A percentile compares a stretch with the other conserved stretches of the same genome.
Evolutionary conservation across 2,888 invertebrate species (phyloP).

Genomic region (Drosophila percnosoma): DNA sequence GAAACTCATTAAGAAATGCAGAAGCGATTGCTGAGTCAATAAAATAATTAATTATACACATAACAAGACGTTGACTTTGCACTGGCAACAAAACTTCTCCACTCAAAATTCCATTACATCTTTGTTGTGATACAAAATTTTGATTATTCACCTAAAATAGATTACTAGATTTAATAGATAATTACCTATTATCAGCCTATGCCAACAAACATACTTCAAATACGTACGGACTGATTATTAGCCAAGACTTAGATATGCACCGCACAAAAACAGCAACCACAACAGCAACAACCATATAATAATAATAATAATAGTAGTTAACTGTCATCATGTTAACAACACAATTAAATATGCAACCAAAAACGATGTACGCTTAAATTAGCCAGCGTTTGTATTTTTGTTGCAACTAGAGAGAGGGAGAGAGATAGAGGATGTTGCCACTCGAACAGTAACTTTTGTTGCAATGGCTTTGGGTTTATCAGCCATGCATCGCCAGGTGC

Average conservation of each 20-base stretch:
- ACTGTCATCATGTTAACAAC: constrained; percentile 43
- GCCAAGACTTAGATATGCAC: constrained; percentile 21
- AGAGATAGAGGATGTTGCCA: background rate
- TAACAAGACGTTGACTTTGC: background rate
- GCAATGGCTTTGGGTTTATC: constrained; percentile 61
- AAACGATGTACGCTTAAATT: constrained; percentile 76
- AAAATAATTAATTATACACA: background rate
- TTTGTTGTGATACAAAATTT: background rate
- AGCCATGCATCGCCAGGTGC: constrained; percentile 54
- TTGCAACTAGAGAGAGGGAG: constrained; percentile 13
- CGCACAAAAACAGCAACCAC: constrained; percentile 13
- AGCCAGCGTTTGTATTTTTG: constrained; percentile 41
- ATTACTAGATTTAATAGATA: background rate
- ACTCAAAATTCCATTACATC: background rate
- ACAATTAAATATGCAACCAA: constrained; percentile 74
- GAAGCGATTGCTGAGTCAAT: constrained; percentile 19
- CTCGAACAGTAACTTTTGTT: constrained; percentile 34
- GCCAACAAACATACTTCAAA: constrained; percentile 5
- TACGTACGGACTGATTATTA: constrained; percentile 24
- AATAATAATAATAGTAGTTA: constrained; percentile 24
- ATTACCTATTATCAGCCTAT: constrained; percentile 7
- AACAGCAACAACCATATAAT: background rate
- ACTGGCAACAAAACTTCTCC: background rate
- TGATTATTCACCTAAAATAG: constrained; percentile 15
- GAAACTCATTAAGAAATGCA: constrained; percentile 34